Percentiles rank a stretch among this genome's conserved stretches.
Evolutionary conservation across 37 sponge, comb jelly and placozoan genomes (phyloP).

Genomic region (Hormiphora californensis): DNA sequence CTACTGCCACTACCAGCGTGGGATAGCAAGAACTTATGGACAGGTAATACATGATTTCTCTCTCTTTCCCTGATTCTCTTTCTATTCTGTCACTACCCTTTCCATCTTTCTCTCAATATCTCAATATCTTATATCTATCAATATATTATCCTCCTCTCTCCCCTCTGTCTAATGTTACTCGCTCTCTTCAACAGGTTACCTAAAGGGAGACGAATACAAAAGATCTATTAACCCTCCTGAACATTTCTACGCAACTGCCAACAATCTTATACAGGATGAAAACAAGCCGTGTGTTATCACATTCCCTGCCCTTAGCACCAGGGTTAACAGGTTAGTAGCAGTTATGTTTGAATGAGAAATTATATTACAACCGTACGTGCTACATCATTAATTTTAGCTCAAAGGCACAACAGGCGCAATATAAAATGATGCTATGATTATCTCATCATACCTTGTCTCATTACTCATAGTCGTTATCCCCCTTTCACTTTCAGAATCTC

Average conservation of each 20-base stretch:
- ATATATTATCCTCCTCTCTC: too few species aligned
- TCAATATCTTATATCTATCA: neutral
- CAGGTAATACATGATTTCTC: neutral
- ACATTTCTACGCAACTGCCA: slow-evolving; percentile 28
- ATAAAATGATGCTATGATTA: too few species aligned
- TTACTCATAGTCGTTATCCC: too few species aligned
- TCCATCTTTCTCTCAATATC: neutral
- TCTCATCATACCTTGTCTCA: too few species aligned
- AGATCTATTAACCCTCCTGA: slow-evolving; percentile 34
- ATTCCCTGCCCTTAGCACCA: neutral
- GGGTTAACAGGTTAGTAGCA: slow-evolving; percentile 3
- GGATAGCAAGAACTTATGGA: slow-evolving; percentile 2
- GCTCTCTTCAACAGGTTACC: neutral
- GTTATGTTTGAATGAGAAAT: too few species aligned
- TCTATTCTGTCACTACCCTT: neutral
- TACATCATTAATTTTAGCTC: too few species aligned
- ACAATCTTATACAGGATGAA: neutral
- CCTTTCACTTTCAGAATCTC: slow-evolving; percentile 12
- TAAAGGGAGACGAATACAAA: neutral
- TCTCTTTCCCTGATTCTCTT: neutral
- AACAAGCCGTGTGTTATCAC: slow-evolving; percentile 21
- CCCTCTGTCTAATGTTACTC: too few species aligned
- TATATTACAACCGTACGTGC: too few species aligned
- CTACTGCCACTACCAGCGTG: slow-evolving; percentile 45
- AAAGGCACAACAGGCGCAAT: too few species aligned